Evolutionary conservation across 2,113 vertebrate genomes (phyloP).

Genomic region (Entelurus aequoreus): DNA sequence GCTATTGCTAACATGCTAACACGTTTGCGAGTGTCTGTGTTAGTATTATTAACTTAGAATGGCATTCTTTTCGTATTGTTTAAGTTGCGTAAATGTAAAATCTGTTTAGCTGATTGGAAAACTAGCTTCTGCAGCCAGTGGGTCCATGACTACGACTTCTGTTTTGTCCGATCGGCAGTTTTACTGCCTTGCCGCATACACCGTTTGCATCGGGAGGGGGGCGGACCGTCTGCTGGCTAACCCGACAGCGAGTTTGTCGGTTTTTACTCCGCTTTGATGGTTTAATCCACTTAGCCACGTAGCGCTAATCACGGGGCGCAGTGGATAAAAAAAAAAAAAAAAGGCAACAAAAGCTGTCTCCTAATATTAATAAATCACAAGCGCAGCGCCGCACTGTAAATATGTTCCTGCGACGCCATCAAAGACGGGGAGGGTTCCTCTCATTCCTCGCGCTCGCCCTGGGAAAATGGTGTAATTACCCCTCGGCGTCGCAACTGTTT

Average conservation of each 20-base stretch:
- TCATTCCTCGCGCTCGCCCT: constrained; percentile 57
- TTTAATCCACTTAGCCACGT: constrained; percentile 65
- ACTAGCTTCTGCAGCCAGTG: too few species aligned
- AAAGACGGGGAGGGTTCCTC: constrained; percentile 68
- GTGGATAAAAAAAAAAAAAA: constrained; percentile 51
- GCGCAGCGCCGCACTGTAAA: constrained; percentile 61
- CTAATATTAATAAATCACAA: constrained; percentile 72
- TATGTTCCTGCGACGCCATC: constrained; percentile 67
- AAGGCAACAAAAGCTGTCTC: constrained; percentile 67
- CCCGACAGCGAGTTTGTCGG: constrained; percentile 60
- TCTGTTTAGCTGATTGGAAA: too few species aligned
- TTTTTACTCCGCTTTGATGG: constrained; percentile 65
- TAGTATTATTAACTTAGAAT: too few species aligned
- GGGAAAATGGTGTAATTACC: constrained; percentile 71
- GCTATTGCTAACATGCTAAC: too few species aligned
- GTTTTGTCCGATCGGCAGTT: too few species aligned
- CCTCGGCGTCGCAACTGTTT: constrained; percentile 65
- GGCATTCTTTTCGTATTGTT: too few species aligned
- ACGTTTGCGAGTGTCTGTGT: too few species aligned
- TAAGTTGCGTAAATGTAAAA: too few species aligned
- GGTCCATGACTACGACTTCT: too few species aligned
- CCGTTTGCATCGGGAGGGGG: constrained; percentile 67
- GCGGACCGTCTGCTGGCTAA: constrained; percentile 66
- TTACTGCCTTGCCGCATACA: constrained; percentile 35
- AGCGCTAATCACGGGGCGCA: constrained; percentile 62